Conservation (phyloP, 2,113 vertebrate species). For the Datnioides undecimradiatus region DNA sequence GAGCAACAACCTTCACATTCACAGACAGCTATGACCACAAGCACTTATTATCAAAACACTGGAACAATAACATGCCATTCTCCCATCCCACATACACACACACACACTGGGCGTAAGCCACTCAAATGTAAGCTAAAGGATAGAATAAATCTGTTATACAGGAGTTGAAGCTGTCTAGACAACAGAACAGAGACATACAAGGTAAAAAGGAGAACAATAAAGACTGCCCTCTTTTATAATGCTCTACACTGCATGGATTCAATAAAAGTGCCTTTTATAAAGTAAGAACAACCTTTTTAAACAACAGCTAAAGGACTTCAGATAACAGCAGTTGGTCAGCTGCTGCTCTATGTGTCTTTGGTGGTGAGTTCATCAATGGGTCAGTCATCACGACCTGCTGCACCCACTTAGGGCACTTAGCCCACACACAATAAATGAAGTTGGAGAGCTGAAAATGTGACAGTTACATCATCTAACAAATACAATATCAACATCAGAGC, state of each 20-base stretch:
- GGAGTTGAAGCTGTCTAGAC: constrained; percentile 41
- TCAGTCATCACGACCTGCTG: background rate
- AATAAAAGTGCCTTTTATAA: too few species aligned
- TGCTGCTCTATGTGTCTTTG: too few species aligned
- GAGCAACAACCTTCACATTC: constrained; percentile 50
- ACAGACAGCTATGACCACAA: constrained; percentile 58
- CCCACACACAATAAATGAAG: background rate
- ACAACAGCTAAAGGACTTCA: background rate
- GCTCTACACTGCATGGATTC: background rate
- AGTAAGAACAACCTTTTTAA: background rate
- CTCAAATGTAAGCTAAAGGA: constrained; percentile 6
- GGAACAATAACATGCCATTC: constrained; percentile 43
- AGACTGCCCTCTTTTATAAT: background rate
- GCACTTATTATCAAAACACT: constrained; percentile 61
- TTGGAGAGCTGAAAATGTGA: background rate
- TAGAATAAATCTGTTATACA: background rate
- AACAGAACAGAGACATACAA: constrained; percentile 16
- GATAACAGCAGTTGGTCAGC: constrained; percentile 18
- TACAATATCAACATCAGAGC: background rate
- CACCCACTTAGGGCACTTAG: background rate
- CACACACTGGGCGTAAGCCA: background rate
- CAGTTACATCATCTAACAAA: background rate
- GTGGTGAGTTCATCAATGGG: background rate
- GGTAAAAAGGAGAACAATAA: background rate
- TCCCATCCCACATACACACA: background rate